Evolutionary conservation across 2,113 vertebrate genomes (phyloP), one percentile per base, ranked within the genome.

Genomic region (Percopsis transmontana): DNA sequence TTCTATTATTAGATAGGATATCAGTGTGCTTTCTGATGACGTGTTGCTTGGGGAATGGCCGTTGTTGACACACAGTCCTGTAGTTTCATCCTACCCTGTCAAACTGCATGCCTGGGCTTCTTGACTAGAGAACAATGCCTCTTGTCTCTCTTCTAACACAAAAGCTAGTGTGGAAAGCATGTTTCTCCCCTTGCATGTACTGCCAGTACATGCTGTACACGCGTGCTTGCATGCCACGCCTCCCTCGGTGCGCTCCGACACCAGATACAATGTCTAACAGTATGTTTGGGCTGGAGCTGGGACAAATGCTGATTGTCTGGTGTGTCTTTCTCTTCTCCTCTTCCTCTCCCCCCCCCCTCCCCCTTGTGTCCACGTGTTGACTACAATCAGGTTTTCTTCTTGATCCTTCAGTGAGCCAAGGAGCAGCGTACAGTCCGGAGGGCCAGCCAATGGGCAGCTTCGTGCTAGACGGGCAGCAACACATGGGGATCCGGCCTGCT

Each of bases 331-430:
- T 91, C 27, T 33, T 33, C 27, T 33, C 8, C 27, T 7, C 27
- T 7, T 33, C 27, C 27, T 6, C 2, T 6, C 27, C 92, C 94
- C 85, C 24, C 27, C 93, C 92, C 94, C 93, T 92, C 91, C 94
- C 94, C 94, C 95, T 97, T 94, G 94, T 96, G 95, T 97, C 97
- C 94, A 94, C 95, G 93, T 96, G 97, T 90, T 99, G 96, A 99
- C 97, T 94, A 98, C 97, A 99, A 97, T 98, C 97, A 99, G 97
- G 97, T 98, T 99, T 99, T 99, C 97, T 99, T 99, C 96, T 98
- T 98, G 97, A 98, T 98, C 96, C 96, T 99, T 98, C 97, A 99
- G 97, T 99, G 96, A 99, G 97, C 94, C 97, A 99, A 94, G 97
- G 97, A 98, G 97, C 97, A 88, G 97, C 97, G 0, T 99, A 99